Percentiles rank a stretch among this genome's conserved stretches.
phyloP scores from a whole-genome alignment of 2,113 vertebrate genomes.

The Rostratula benghalensis region DNA sequence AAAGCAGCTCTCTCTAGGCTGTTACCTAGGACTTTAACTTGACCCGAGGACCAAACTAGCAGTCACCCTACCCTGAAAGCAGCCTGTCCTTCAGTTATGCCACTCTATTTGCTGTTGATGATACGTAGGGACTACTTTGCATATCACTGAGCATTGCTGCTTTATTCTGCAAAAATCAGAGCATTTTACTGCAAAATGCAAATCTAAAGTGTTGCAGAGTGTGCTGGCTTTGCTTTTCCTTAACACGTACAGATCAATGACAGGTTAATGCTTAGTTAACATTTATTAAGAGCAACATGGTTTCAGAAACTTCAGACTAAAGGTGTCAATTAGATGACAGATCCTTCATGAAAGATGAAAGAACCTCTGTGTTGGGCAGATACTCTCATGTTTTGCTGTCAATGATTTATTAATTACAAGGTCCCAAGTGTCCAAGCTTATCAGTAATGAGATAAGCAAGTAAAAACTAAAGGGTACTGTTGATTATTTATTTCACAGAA shows the following conservation, averaged over 20 bases:
- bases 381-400: conserved; percentile 1
- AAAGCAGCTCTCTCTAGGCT: background rate
- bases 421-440: background rate
- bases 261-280: conserved; percentile 65
- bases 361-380: background rate
- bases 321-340: conserved; percentile 43
- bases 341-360: conserved; percentile 47
- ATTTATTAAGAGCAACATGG: conserved; percentile 60
- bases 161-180: conserved; percentile 23
- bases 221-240: conserved; percentile 21
- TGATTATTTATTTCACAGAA: background rate
- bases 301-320: conserved; percentile 60
- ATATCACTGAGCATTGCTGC: background rate
- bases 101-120: background rate
- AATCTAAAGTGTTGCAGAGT: background rate
- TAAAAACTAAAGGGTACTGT: background rate
- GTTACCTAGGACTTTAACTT: background rate
- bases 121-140: background rate
- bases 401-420: conserved; percentile 41
- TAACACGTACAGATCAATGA: conserved; percentile 42
- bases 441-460: background rate
- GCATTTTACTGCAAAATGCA: background rate
- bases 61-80: background rate
- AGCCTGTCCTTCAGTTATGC: background rate
- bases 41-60: background rate